A percentile compares a stretch with the other conserved stretches of the same genome.
These are phyloP conservation scores for Lordiphosa collinella DNA, from an alignment of 1,140 invertebrate species.

Conservation along the genomic window DNA sequence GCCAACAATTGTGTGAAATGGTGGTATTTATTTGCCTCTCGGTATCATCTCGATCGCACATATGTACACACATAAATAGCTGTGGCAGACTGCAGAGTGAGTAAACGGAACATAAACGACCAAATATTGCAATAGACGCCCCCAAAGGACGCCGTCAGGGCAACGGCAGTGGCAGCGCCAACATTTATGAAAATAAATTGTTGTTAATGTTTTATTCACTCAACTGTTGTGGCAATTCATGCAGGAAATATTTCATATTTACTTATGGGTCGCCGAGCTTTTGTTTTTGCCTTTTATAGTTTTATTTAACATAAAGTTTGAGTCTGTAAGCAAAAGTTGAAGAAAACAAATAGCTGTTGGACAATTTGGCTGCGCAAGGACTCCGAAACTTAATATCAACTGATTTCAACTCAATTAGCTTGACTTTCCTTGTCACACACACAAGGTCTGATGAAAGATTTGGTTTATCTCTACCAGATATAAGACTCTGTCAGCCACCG, in stretches of 20 bases:
- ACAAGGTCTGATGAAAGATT: no score
- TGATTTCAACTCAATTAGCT: no score
- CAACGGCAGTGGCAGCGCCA: conserved; percentile 11
- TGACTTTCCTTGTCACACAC: no score
- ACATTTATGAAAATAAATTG: conserved; percentile 44
- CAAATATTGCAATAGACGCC: conserved; percentile 34
- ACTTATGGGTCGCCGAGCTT: conserved; percentile 7
- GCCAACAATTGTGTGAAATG: conserved; percentile 52
- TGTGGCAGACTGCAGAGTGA: background rate
- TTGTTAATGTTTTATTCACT: conserved; percentile 55
- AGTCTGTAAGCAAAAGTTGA: no score
- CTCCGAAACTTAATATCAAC: no score
- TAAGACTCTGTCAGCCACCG: no score
- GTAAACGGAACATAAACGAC: conserved; percentile 22
- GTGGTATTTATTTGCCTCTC: conserved; percentile 72
- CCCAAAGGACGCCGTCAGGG: conserved; percentile 22
- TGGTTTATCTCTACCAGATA: no score
- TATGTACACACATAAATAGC: conserved; percentile 1
- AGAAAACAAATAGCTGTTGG: no score
- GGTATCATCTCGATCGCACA: conserved; percentile 51
- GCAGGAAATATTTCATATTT: conserved; percentile 52
- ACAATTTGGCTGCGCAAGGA: no score
- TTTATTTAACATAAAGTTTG: no score
- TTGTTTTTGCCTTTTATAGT: no score
- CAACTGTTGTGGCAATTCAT: conserved; percentile 43